These are phyloP conservation scores for Ostrea edulis DNA, from an alignment of 1,140 invertebrate genomes.

Conservation along the genomic window DNA sequence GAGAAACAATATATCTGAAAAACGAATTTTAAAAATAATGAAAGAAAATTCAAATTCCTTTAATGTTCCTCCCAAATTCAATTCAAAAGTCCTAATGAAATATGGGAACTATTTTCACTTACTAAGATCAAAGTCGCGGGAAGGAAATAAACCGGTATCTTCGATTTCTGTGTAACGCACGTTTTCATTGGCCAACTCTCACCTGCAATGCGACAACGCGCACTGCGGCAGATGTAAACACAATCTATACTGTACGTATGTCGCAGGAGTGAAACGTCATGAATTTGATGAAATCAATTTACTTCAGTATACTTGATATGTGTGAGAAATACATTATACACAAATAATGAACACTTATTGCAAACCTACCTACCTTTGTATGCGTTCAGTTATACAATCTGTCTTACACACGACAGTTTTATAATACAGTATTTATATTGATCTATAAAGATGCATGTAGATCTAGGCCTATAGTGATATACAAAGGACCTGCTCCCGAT, in stretches of 20 bases:
- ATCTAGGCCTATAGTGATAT: no score
- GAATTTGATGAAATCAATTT: slow-evolving; percentile 38
- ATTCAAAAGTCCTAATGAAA: no score
- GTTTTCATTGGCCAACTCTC: slow-evolving; percentile 48
- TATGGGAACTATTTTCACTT: slow-evolving; percentile 39
- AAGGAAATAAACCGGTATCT: slow-evolving; percentile 41
- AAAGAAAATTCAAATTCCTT: neutral
- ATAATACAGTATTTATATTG: no score
- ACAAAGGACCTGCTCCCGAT: no score
- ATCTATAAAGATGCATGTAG: no score
- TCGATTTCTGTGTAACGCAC: slow-evolving; percentile 49
- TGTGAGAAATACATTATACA: neutral
- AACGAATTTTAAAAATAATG: neutral
- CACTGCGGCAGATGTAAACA: slow-evolving; percentile 54
- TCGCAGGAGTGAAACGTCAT: slow-evolving; percentile 40
- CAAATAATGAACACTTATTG: neutral
- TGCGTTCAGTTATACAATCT: no score
- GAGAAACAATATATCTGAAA: neutral
- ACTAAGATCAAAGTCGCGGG: slow-evolving; percentile 40
- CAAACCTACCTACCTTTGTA: neutral
- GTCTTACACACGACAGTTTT: no score
- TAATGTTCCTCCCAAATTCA: neutral
- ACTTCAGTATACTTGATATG: slow-evolving; percentile 4
- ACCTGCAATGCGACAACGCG: slow-evolving; percentile 55
- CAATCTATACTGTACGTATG: slow-evolving; percentile 37